A percentile compares a stretch with the other conserved stretches of the same genome.
These are phyloP conservation scores for Todiramphus saurophagus DNA, from an alignment of 2,113 vertebrate species.

Conservation along the genomic window DNA sequence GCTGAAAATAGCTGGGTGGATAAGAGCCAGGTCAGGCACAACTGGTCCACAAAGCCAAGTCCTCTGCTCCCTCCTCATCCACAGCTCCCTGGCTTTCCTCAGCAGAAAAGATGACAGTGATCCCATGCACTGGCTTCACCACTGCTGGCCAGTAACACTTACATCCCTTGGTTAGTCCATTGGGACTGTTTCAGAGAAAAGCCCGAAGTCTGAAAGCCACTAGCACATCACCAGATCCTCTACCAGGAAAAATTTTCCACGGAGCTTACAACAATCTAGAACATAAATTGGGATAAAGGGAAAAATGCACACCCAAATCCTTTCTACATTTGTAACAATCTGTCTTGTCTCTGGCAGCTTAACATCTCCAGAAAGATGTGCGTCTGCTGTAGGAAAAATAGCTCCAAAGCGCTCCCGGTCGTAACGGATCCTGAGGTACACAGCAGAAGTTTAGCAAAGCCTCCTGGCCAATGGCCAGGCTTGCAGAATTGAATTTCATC, in stretches of 20 bases:
- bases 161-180: not conserved
- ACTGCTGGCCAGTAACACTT: not conserved
- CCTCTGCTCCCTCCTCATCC: not conserved
- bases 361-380: constrained; percentile 23
- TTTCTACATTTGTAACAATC: not conserved
- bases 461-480: not conserved
- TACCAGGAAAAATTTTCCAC: not conserved
- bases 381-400: not conserved
- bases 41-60: not conserved
- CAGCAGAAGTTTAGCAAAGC: not conserved
- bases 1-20: not conserved
- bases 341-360: constrained; percentile 29
- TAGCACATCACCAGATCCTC: not conserved
- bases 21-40: not conserved
- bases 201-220: not conserved
- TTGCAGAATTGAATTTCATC: not conserved
- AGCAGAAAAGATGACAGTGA: not conserved
- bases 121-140: not conserved
- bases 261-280: not conserved
- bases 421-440: not conserved
- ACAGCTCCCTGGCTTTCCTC: not conserved
- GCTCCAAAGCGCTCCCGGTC: not conserved
- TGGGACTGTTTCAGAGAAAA: not conserved
- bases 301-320: not conserved
- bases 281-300: not conserved